Conservation (phyloP, 92 coral and sea anemone species). For the Epizoanthus scotinus region DNA sequence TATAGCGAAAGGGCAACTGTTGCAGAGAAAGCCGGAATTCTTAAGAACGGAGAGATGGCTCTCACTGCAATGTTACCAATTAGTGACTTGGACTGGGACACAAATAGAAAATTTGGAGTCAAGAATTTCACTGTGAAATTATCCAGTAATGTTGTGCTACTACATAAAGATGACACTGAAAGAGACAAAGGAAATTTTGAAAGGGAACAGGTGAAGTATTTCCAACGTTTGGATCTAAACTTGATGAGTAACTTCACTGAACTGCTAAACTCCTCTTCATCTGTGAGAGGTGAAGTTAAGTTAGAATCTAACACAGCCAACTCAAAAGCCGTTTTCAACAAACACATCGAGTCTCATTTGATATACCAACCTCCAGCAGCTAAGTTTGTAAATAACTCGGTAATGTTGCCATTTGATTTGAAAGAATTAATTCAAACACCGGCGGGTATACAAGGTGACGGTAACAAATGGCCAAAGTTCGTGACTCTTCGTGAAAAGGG, state of each 20-base stretch:
- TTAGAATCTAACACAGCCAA: neutral
- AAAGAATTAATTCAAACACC: constrained; percentile 28
- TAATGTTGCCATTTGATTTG: constrained; percentile 3
- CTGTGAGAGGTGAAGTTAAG: neutral
- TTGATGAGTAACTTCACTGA: neutral
- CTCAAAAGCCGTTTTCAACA: neutral
- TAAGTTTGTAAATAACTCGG: neutral
- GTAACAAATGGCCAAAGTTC: constrained; percentile 7
- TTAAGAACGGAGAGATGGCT: neutral
- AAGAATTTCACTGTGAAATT: constrained; percentile 16
- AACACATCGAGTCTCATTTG: neutral
- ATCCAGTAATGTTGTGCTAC: neutral
- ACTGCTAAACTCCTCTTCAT: neutral
- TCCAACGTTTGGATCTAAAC: neutral
- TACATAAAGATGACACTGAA: neutral
- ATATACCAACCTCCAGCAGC: constrained; percentile 26
- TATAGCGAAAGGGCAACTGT: constrained; percentile 29
- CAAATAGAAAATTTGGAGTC: neutral
- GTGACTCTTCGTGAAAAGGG: constrained; percentile 3
- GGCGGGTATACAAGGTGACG: neutral
- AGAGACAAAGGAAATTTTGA: neutral
- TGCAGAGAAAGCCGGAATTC: constrained; percentile 17
- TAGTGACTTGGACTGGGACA: neutral
- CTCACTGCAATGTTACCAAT: constrained; percentile 14
- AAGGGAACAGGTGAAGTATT: neutral